phyloP scores from a whole-genome alignment of 1,140 invertebrate species.

The Zaprionus gabonicus region DNA sequence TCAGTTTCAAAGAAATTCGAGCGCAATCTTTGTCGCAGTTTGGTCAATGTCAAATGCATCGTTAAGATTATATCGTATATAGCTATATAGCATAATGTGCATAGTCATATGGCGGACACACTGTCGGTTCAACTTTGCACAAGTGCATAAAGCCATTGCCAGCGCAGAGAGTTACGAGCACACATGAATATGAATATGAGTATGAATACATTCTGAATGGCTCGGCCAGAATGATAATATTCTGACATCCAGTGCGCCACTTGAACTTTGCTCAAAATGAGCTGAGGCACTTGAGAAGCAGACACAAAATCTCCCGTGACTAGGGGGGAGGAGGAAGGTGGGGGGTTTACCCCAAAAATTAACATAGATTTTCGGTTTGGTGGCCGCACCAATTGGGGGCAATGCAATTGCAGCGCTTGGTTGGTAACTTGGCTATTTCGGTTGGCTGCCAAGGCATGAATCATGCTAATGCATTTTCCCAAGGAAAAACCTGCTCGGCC shows the following conservation, averaged over 20 bases:
- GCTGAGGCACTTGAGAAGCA: conserved; percentile 53
- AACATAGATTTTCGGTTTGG: conserved; percentile 62
- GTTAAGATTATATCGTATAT: conserved; percentile 2
- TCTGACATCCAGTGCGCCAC: conserved; percentile 33
- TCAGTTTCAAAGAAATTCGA: neutral
- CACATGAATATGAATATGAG: neutral
- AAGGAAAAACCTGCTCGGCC: conserved; percentile 67
- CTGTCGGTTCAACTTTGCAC: neutral
- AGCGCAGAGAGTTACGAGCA: conserved; percentile 1
- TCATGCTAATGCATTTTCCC: conserved; percentile 76
- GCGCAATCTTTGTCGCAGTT: neutral
- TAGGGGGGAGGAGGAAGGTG: neutral
- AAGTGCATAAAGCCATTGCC: conserved; percentile 5
- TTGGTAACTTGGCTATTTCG: conserved; percentile 20
- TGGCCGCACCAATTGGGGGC: conserved; percentile 50
- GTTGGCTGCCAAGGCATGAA: conserved; percentile 49
- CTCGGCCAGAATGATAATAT: conserved; percentile 19
- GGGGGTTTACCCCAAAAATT: conserved; percentile 30
- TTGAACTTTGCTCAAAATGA: conserved; percentile 45
- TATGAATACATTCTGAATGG: conserved; percentile 10
- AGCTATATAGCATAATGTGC: neutral
- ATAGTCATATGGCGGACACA: neutral
- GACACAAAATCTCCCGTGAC: neutral
- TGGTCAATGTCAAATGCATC: neutral
- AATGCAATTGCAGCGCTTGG: conserved; percentile 47